Percentiles rank a stretch among this genome's conserved stretches.
Conservation (phyloP, 2,888 invertebrate genomes). For the Agrilus biguttatus region DNA sequence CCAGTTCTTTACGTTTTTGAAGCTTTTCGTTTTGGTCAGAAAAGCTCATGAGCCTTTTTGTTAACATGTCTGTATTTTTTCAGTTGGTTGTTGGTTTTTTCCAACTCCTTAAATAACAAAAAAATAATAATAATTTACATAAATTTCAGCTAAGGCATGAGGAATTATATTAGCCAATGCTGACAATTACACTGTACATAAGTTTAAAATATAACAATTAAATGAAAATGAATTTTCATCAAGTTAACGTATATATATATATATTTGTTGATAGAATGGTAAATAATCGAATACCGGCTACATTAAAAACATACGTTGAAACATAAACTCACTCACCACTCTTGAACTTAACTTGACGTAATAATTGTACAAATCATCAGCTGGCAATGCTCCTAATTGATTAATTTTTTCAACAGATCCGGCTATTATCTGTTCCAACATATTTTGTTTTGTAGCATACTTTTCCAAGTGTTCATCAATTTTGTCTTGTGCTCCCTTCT, state of each 20-base stretch:
- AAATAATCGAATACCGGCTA: slow-evolving; percentile 1
- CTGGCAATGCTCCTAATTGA: slow-evolving; percentile 88
- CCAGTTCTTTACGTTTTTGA: slow-evolving; percentile 88
- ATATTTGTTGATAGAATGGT: too few species aligned
- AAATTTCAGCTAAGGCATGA: too few species aligned
- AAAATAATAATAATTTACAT: too few species aligned
- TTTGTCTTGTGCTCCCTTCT: slow-evolving; percentile 84
- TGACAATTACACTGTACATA: too few species aligned
- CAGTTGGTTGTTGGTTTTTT: slow-evolving; percentile 89
- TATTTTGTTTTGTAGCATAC: slow-evolving; percentile 85
- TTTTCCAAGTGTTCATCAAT: slow-evolving; percentile 92
- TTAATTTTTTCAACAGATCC: slow-evolving; percentile 93
- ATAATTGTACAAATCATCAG: slow-evolving; percentile 75
- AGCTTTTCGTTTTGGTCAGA: slow-evolving; percentile 97
- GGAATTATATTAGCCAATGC: not conserved
- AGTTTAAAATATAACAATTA: too few species aligned
- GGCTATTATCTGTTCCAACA: slow-evolving; percentile 84
- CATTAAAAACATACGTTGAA: not conserved
- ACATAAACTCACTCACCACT: slow-evolving; percentile 33
- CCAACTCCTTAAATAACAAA: slow-evolving; percentile 87
- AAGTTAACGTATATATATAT: too few species aligned
- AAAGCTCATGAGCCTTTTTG: slow-evolving; percentile 98
- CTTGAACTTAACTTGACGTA: slow-evolving; percentile 64
- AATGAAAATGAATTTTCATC: too few species aligned
- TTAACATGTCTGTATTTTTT: slow-evolving; percentile 99